A percentile compares a stretch with the other conserved stretches of the same genome.
These are phyloP conservation scores for Diachrysia chrysitis DNA, from an alignment of 2,888 invertebrate genomes.

Conservation along the genomic window DNA sequence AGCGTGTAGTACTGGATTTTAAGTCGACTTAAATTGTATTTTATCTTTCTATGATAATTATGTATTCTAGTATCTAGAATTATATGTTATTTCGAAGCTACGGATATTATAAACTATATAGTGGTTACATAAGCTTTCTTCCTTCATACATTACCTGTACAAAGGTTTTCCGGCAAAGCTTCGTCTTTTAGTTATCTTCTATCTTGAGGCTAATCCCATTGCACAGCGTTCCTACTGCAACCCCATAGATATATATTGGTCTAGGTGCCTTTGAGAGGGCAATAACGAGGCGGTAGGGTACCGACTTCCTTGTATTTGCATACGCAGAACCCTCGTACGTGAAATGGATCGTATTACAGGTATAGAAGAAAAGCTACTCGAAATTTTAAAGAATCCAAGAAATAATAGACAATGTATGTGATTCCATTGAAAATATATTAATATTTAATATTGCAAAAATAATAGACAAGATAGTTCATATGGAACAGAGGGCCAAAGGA, in stretches of 20 bases:
- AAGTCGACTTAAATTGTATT: not conserved
- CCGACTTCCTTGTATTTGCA: slow-evolving; percentile 58
- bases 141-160: slow-evolving; percentile 26
- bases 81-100: not conserved
- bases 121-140: slow-evolving; percentile 26
- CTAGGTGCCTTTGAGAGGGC: slow-evolving; percentile 51
- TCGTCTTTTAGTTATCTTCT: slow-evolving; percentile 27
- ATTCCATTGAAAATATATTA: not conserved
- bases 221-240: slow-evolving; percentile 17
- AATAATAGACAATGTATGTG: not conserved
- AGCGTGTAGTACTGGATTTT: not conserved
- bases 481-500: too few species aligned
- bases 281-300: slow-evolving; percentile 63
- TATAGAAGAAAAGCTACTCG: slow-evolving; percentile 26
- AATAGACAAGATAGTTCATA: too few species aligned
- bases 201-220: slow-evolving; percentile 34
- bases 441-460: too few species aligned
- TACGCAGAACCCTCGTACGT: slow-evolving; percentile 39
- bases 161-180: slow-evolving; percentile 36
- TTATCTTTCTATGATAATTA: too few species aligned
- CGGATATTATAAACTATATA: not conserved
- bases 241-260: slow-evolving; percentile 13
- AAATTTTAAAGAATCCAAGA: slow-evolving; percentile 38
- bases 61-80: too few species aligned
- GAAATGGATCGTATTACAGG: slow-evolving; percentile 28